Base-by-base conservation (phyloP, 2,888 invertebrate species). In the Temnothorax ravouxi region DNA sequence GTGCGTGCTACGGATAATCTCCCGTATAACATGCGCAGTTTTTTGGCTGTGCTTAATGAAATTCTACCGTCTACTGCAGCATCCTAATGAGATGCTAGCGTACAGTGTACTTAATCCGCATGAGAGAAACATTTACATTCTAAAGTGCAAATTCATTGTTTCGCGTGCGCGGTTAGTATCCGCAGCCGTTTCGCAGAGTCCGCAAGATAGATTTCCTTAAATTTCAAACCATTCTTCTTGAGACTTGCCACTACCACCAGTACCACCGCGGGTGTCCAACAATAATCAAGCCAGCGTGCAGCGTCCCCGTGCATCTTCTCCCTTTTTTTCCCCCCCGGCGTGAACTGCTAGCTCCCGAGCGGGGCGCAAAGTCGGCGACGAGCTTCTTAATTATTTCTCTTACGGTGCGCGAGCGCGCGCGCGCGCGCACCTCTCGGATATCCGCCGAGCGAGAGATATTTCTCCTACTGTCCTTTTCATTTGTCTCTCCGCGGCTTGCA, bases 361-460 rank as follows among this genome's bases (percentile, higher is more conserved):
- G n/a, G 59, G 66, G 64, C 75, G 85, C 59, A 72, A 84, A 85
- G 67, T 66, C 67, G 75, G 44, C 66, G 88, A 76, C 81, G 83
- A 85, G 81, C 67, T 85, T 84, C 83, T 87, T 88, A 88, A 88
- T 88, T 87, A 83, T 87, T 87, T 87, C 80, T 72, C 74, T 83
- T 81, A 76, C 84, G 69, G 41, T 15, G 50, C 15, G 47, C 1
- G 25, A n/a, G n/a, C 34, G 47, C 21, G 75, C 72, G 52, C 38
- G 34, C 5, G 34, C 34, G 34, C 41, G 41, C 6, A 38, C 38
- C 38, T 72, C 66, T 54, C 54, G 44, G 41, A 50, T 50, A 79
- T 80, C 76, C 69, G 47, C 67, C 56, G n/a, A 25, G 41, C 52
- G 52, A 11, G 25, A 62, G 61, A 77, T 66, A 79, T 88, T 88